Evolutionary conservation across 1,140 invertebrate species (phyloP).

Genomic region (Magallana gigas): DNA sequence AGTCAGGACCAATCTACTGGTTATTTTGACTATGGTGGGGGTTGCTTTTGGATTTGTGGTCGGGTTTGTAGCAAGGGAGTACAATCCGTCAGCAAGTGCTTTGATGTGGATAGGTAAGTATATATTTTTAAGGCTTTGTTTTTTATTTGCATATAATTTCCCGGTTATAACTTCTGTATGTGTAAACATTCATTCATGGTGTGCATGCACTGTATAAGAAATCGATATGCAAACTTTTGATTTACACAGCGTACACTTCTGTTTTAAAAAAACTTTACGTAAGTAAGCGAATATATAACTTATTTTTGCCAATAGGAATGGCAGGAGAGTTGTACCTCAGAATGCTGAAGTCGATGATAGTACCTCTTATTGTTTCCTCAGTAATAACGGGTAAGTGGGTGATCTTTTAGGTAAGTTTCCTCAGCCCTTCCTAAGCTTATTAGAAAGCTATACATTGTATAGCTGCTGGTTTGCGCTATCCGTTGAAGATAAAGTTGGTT

Average conservation of each 20-base stretch:
- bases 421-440: background rate
- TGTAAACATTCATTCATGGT: background rate
- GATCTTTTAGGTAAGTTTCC: background rate
- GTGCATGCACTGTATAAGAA: background rate
- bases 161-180: background rate
- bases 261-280: background rate
- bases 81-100: constrained; percentile 85
- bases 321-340: constrained; percentile 82
- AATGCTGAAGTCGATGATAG: constrained; percentile 78
- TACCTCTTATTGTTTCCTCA: constrained; percentile 78
- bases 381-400: constrained; percentile 72
- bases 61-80: constrained; percentile 86
- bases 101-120: constrained; percentile 86
- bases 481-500: no score
- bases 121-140: background rate
- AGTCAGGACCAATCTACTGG: constrained; percentile 59
- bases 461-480: no score
- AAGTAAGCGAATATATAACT: background rate
- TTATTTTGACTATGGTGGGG: constrained; percentile 65
- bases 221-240: background rate
- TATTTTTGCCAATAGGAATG: constrained; percentile 75
- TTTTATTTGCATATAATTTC: background rate
- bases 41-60: constrained; percentile 67
- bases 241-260: no score
- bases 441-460: no score